Percentiles rank a stretch among this genome's conserved stretches.
These are phyloP conservation scores for Nematopogon swammerdamellus DNA, from an alignment of 2,888 invertebrate genomes.

Conservation along the genomic window DNA sequence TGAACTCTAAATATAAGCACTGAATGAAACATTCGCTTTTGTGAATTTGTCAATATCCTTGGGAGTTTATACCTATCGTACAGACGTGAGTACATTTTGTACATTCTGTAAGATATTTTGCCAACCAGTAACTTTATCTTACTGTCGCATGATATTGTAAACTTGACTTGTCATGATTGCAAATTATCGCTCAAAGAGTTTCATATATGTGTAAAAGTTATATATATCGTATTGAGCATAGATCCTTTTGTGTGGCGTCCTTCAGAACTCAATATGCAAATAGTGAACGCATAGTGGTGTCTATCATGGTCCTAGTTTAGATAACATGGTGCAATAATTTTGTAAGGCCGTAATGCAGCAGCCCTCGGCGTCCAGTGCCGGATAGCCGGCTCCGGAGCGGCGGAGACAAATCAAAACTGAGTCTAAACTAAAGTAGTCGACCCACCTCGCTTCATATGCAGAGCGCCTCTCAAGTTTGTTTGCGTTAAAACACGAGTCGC, in stretches of 20 bases:
- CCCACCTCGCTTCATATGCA: conserved; percentile 59
- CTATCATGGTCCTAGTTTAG: not conserved
- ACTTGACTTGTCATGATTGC: not conserved
- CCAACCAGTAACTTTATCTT: not conserved
- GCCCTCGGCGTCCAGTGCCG: no score
- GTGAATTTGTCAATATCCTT: not conserved
- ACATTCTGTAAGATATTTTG: not conserved
- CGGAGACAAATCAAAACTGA: conserved; percentile 53
- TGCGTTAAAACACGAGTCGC: conserved; percentile 58
- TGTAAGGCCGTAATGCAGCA: not conserved
- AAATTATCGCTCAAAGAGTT: not conserved
- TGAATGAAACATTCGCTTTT: not conserved
- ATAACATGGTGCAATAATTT: not conserved
- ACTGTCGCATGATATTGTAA: not conserved
- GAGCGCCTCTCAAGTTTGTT: conserved; percentile 58
- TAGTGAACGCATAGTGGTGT: not conserved
- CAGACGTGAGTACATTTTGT: not conserved
- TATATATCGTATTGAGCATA: not conserved
- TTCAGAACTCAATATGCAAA: not conserved
- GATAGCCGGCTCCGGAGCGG: not conserved
- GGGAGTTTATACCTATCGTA: not conserved
- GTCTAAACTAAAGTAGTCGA: conserved; percentile 50
- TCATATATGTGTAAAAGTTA: not conserved
- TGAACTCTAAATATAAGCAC: conserved; percentile 2
- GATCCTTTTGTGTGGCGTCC: not conserved